Percentiles rank a stretch among this genome's conserved stretches.
These are phyloP conservation scores for Amblyteles armatorius DNA, from an alignment of 2,888 invertebrate species.

Conservation along the genomic window DNA sequence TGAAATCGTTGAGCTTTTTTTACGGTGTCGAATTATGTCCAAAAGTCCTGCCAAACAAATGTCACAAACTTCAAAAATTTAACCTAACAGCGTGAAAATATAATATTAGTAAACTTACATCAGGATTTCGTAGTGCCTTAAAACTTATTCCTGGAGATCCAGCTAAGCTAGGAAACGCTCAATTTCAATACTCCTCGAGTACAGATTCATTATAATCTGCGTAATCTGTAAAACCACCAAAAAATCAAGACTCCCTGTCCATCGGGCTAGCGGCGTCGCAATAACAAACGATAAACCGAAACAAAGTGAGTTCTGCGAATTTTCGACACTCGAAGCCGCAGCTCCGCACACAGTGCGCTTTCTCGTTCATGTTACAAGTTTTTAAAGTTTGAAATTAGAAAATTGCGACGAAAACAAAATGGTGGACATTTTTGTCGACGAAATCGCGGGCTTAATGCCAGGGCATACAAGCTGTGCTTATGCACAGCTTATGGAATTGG, in stretches of 20 bases:
- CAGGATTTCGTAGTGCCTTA: not conserved
- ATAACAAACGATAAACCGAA: constrained; percentile 16
- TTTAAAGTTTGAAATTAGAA: too few relatives aligned
- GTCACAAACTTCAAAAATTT: not conserved
- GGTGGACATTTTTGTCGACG: too few relatives aligned
- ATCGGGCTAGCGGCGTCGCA: not conserved
- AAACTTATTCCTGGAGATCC: not conserved
- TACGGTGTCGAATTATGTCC: not conserved
- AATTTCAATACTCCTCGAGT: not conserved
- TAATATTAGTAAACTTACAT: not conserved
- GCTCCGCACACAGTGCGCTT: too few relatives aligned
- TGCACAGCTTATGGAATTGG: too few relatives aligned
- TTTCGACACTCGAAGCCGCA: too few relatives aligned
- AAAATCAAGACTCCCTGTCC: not conserved
- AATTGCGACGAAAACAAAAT: too few relatives aligned
- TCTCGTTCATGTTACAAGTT: too few relatives aligned
- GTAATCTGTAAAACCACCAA: not conserved
- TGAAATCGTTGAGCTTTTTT: not conserved
- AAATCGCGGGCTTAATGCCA: too few relatives aligned
- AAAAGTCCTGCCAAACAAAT: not conserved
- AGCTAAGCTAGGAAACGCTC: not conserved
- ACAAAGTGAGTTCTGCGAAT: not conserved
- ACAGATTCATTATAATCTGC: not conserved
- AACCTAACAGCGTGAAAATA: not conserved
- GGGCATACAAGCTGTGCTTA: too few relatives aligned